phyloP scores from a whole-genome alignment of 2,888 invertebrate species.

The Drosophila incognita region DNA sequence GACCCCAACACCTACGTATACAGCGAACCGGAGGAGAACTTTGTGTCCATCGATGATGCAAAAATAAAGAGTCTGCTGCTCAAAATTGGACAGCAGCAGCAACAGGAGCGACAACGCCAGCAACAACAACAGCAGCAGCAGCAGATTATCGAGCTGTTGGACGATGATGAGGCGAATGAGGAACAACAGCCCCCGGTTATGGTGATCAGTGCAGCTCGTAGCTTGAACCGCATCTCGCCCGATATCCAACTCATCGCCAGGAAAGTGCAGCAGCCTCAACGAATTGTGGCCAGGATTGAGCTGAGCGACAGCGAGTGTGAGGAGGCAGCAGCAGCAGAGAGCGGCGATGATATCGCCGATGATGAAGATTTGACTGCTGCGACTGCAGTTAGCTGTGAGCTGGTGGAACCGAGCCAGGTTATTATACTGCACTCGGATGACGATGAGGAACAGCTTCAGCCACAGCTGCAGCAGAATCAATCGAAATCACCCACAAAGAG shows the following conservation, averaged over 20 bases:
- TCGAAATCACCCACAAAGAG: constrained; percentile 9
- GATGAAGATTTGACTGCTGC: constrained; percentile 52
- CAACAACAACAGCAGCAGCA: constrained; percentile 21
- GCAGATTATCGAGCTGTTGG: constrained; percentile 74
- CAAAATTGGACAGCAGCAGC: constrained; percentile 77
- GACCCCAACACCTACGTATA: constrained; percentile 72
- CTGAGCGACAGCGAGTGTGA: constrained; percentile 74
- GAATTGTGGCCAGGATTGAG: constrained; percentile 79
- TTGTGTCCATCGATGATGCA: constrained; percentile 84
- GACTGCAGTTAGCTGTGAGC: constrained; percentile 65
- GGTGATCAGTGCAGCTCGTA: constrained; percentile 48
- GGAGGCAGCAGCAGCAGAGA: constrained; percentile 13
- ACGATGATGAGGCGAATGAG: constrained; percentile 72
- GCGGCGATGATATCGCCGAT: constrained; percentile 30
- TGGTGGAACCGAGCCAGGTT: constrained; percentile 49
- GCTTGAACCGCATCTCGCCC: constrained; percentile 56
- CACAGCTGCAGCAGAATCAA: neutral
- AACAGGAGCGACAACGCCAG: constrained; percentile 48
- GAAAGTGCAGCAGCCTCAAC: constrained; percentile 48
- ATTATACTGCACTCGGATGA: constrained; percentile 68
- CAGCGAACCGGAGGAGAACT: constrained; percentile 83
- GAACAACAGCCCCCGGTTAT: constrained; percentile 40
- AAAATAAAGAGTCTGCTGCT: constrained; percentile 82
- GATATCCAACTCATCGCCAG: constrained; percentile 77
- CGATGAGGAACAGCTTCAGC: constrained; percentile 53